Evolutionary conservation across 2,888 invertebrate genomes (phyloP), one percentile per base, ranked within the genome.

Genomic region (Dryomyza anilis): DNA sequence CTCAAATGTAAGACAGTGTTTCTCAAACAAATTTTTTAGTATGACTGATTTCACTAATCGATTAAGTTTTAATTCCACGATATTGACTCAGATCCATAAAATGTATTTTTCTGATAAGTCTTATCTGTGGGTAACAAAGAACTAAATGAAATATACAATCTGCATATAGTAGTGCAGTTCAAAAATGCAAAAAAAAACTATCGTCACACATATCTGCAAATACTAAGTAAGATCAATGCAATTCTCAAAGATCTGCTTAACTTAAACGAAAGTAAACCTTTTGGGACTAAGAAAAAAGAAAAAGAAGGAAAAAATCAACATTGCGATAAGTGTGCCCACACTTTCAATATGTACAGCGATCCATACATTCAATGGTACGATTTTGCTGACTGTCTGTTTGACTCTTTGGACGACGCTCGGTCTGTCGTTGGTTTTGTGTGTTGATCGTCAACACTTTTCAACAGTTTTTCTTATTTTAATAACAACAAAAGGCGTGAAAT

Each of bases 401-500:
- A 14, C 21, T 55, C 10, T 43, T 29, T 21, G 8, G 25, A 6
- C 27, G 48, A 14, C 29, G 30, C 23, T 23, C 16, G 36, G 48
- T 21, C 46, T 30, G 30, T 30, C n/a, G 4, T 19, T 27, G 7
- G 33, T 23, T 36, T 36, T 39, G 48, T 33, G 30, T 21, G 45
- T 21, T 33, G 59, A 48, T 59, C 59, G 59, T 59, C 59, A 59
- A 30, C 10, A 23, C 46, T 16, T 48, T 59, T 30, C 48, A 48
- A 14, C 59, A 59, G 19, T 33, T 56, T 48, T 48, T 33, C 21
- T 77, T 76, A 75, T 76, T 76, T 78, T 76, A 76, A 76, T 76
- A 74, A 75, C 73, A 74, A 74, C 16, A 66, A 70, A 78, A 76
- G 78, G 78, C 77, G 76, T 76, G 75, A 78, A 78, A 76, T 74